Percentiles rank a stretch among this genome's conserved stretches.
phyloP scores from a whole-genome alignment of 37 sponge, comb jelly and placozoan genomes.

The Cladorhizidae sp. region DNA sequence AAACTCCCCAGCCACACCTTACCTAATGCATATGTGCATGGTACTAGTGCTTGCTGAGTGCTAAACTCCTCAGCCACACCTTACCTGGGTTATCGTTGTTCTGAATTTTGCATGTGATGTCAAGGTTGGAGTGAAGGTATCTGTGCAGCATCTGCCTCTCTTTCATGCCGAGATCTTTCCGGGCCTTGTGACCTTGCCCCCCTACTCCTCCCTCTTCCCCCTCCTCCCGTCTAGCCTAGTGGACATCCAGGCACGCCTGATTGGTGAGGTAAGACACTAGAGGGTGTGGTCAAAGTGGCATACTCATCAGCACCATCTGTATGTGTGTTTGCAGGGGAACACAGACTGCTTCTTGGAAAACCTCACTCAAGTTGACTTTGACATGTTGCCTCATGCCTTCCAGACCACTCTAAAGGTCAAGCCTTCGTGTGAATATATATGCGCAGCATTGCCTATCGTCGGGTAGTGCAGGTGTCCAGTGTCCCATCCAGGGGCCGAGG shows the following conservation, averaged over 20 bases:
- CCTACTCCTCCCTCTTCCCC: conserved; percentile 43
- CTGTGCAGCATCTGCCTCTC: conserved; percentile 51
- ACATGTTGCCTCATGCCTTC: conserved; percentile 35
- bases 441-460: no score
- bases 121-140: conserved; percentile 45
- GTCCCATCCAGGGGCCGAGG: no score
- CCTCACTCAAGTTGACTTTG: conserved; percentile 34
- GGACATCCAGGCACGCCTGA: conserved; percentile 10
- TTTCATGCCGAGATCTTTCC: conserved; percentile 51
- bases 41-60: no score
- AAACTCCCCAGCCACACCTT: no score
- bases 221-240: conserved; percentile 49
- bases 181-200: conserved; percentile 51
- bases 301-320: no score
- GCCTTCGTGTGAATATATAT: no score
- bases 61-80: no score
- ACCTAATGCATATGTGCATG: no score
- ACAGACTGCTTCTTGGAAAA: conserved; percentile 16
- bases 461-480: no score
- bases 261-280: conserved; percentile 22
- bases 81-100: no score
- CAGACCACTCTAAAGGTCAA: conserved; percentile 39
- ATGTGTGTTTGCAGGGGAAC: conserved; percentile 13
- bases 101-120: neutral
- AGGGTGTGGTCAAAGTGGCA: neutral